Evolutionary conservation across 2,797 vertebrate genomes (phyloP).

Genomic region (Eptatretus atami): DNA sequence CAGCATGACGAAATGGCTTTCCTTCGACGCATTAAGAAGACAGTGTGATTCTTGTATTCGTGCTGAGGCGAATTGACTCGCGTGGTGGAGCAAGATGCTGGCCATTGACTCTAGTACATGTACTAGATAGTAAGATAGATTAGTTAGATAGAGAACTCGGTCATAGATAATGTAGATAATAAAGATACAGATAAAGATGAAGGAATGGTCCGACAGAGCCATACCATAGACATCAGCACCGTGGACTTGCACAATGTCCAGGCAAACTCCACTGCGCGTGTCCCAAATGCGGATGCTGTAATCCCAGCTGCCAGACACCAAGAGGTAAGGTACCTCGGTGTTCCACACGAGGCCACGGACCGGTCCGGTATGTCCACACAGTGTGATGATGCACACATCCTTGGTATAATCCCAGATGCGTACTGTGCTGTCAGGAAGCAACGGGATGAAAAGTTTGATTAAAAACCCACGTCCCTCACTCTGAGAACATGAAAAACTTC

Average conservation of each 20-base stretch:
- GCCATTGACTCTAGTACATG: no score
- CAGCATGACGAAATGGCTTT: no score
- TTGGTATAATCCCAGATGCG: slow-evolving; percentile 93
- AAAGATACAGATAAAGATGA: background rate
- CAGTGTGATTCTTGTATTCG: no score
- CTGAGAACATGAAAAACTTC: no score
- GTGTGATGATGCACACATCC: slow-evolving; percentile 56
- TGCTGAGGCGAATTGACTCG: no score
- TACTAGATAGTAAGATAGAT: background rate
- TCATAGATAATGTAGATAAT: background rate
- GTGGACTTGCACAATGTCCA: slow-evolving; percentile 63
- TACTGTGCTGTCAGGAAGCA: slow-evolving; percentile 27
- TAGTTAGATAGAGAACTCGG: background rate
- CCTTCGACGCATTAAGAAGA: no score
- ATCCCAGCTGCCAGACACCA: slow-evolving; percentile 80
- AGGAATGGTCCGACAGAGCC: background rate
- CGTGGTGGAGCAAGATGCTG: no score
- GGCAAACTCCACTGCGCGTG: slow-evolving; percentile 53
- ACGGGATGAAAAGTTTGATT: background rate
- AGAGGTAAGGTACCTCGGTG: slow-evolving; percentile 62
- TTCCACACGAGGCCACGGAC: slow-evolving; percentile 86
- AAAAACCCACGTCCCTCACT: background rate
- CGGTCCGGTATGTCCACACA: slow-evolving; percentile 56
- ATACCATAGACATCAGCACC: slow-evolving; percentile 87
- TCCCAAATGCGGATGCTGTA: slow-evolving; percentile 84